Evolutionary conservation across 2,797 vertebrate genomes (phyloP).

Genomic region (Heteromormyrus szaboi): DNA sequence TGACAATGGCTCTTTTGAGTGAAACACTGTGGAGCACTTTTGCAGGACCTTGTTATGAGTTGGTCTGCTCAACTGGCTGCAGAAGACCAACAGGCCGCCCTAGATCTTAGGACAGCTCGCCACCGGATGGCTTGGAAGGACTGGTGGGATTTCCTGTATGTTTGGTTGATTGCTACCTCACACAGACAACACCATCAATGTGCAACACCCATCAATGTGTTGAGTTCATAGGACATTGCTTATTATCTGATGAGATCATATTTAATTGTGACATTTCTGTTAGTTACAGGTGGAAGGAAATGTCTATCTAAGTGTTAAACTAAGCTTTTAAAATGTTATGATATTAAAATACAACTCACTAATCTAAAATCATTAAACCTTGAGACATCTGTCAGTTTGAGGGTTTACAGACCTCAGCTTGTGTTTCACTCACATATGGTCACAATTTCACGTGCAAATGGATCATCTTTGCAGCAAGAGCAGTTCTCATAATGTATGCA

Average conservation of each 20-base stretch:
- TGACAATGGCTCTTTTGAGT: conserved; percentile 25
- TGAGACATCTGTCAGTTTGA: not conserved
- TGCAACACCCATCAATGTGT: not conserved
- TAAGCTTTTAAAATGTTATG: not conserved
- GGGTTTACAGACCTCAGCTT: not conserved
- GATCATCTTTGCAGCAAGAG: not conserved
- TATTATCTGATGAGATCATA: not conserved
- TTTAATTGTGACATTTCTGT: not conserved
- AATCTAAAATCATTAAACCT: not conserved
- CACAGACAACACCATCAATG: not conserved
- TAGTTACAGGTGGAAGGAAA: not conserved
- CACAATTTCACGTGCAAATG: not conserved
- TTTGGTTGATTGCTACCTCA: not conserved
- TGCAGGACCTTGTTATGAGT: conserved; percentile 5
- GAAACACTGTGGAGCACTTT: conserved; percentile 33
- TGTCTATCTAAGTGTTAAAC: not conserved
- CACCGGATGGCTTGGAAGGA: not conserved
- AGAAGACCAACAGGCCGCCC: not conserved
- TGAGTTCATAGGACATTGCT: not conserved
- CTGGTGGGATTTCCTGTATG: not conserved
- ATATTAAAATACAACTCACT: not conserved
- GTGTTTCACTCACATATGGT: not conserved
- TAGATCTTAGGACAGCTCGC: not conserved
- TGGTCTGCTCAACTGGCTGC: not conserved
- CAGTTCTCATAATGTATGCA: not conserved